These are phyloP conservation scores for Atta colombica DNA, from an alignment of 1,140 invertebrate species.

Conservation along the genomic window DNA sequence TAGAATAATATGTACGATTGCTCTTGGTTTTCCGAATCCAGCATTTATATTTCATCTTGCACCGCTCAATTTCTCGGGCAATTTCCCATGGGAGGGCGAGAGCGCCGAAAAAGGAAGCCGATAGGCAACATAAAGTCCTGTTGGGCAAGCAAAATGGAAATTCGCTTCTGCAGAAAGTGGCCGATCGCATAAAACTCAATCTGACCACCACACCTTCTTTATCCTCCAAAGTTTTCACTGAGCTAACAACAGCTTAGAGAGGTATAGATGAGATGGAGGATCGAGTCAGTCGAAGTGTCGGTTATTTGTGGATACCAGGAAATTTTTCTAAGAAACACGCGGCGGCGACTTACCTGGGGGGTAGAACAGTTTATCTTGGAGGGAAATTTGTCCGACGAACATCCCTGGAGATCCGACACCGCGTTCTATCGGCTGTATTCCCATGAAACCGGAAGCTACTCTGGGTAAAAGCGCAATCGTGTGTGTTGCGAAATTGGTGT, in stretches of 20 bases:
- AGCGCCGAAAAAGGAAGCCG: constrained; percentile 40
- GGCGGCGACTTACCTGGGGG: constrained; percentile 26
- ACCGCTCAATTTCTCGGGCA: constrained; percentile 54
- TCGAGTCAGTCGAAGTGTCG: background rate
- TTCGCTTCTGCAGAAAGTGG: constrained; percentile 50
- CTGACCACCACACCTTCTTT: background rate
- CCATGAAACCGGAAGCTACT: constrained; percentile 59
- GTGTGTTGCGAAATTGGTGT: constrained; percentile 50
- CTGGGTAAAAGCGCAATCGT: constrained; percentile 48
- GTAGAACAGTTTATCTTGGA: constrained; percentile 65
- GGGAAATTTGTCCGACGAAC: constrained; percentile 52
- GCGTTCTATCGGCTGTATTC: constrained; percentile 64
- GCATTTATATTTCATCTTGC: constrained; percentile 58
- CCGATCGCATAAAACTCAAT: constrained; percentile 54
- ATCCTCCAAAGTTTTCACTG: background rate
- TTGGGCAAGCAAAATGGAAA: constrained; percentile 63
- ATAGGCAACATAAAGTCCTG: constrained; percentile 54
- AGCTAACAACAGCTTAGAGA: constrained; percentile 36
- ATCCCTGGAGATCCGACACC: constrained; percentile 44
- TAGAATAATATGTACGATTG: constrained; percentile 32
- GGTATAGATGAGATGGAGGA: background rate
- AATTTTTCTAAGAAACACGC: constrained; percentile 66
- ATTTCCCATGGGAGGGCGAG: constrained; percentile 60
- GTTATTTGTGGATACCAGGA: constrained; percentile 44
- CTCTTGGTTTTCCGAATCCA: constrained; percentile 5